Evolutionary conservation across 2,797 vertebrate genomes (phyloP).

Genomic region (Pangasius larnaudii): DNA sequence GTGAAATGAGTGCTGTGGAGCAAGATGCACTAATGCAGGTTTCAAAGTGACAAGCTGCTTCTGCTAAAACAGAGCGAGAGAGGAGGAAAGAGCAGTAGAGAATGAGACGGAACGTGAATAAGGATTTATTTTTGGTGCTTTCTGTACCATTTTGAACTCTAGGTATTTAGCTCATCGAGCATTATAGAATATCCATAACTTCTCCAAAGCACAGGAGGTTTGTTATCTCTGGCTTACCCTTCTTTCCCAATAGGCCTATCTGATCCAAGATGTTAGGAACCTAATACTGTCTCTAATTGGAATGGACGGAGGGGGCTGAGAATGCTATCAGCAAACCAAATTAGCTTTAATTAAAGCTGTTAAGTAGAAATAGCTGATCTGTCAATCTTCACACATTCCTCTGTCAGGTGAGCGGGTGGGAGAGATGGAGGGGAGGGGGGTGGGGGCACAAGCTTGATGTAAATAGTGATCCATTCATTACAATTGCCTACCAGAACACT

Average conservation of each 20-base stretch:
- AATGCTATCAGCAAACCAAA: constrained; percentile 77
- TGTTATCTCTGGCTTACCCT: constrained; percentile 56
- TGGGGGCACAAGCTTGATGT: constrained; percentile 33
- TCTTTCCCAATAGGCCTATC: constrained; percentile 59
- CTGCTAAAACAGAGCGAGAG: constrained; percentile 22
- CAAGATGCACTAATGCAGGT: constrained; percentile 41
- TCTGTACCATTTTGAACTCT: constrained; percentile 53
- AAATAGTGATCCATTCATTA: constrained; percentile 63
- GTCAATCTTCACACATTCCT: constrained; percentile 73
- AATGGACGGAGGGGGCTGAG: constrained; percentile 64
- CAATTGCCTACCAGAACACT: constrained; percentile 48
- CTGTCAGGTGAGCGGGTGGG: constrained; percentile 41
- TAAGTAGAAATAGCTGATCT: constrained; percentile 75
- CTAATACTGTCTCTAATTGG: constrained; percentile 73
- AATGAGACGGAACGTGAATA: constrained; percentile 37
- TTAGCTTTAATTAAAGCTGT: constrained; percentile 77
- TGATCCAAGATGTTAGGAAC: constrained; percentile 68
- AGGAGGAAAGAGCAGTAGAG: constrained; percentile 5
- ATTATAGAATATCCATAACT: constrained; percentile 59
- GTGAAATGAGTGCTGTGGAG: constrained; percentile 30
- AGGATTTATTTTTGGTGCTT: constrained; percentile 51
- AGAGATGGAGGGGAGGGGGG: constrained; percentile 37
- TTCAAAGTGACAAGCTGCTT: constrained; percentile 39
- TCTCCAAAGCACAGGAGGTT: constrained; percentile 29
- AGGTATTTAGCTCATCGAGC: constrained; percentile 53